phyloP scores from a whole-genome alignment of 2,888 invertebrate species.

The Melolontha melolontha region DNA sequence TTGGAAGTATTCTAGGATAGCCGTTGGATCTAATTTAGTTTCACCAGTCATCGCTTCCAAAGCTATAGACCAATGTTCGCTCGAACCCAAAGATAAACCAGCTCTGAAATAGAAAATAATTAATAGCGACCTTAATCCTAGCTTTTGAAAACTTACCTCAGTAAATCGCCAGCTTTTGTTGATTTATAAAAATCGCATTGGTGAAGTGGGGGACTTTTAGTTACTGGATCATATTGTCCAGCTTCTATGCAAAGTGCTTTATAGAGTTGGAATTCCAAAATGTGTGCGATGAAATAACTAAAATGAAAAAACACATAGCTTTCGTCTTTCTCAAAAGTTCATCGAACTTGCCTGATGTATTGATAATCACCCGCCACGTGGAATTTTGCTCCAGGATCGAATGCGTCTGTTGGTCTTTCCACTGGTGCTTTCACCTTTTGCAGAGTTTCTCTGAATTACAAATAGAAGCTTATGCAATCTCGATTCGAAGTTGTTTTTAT shows the following conservation, averaged over 20 bases:
- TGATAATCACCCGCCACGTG: conserved; percentile 65
- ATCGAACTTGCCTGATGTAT: conserved; percentile 60
- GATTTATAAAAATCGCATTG: conserved; percentile 57
- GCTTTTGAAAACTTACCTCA: conserved; percentile 64
- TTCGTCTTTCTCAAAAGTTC: too few relatives aligned
- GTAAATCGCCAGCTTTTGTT: conserved; percentile 62
- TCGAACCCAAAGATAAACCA: conserved; percentile 66
- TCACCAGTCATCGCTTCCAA: conserved; percentile 71
- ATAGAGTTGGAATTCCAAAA: conserved; percentile 85
- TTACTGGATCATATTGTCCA: conserved; percentile 72
- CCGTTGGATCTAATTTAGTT: conserved; percentile 67
- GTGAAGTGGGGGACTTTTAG: conserved; percentile 52
- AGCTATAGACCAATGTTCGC: conserved; percentile 70
- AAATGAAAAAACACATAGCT: too few relatives aligned
- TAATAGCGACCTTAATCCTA: background rate
- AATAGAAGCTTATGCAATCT: too few relatives aligned
- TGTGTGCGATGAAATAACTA: conserved; percentile 74
- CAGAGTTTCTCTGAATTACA: too few relatives aligned
- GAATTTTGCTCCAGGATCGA: conserved; percentile 66
- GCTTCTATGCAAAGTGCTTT: conserved; percentile 76
- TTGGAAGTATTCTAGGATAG: conserved; percentile 70
- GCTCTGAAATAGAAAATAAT: conserved; percentile 61
- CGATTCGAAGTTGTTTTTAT: too few relatives aligned
- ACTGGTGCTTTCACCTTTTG: conserved; percentile 62
- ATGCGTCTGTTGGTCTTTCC: conserved; percentile 61